Evolutionary conservation across 2,113 vertebrate genomes (phyloP).

Genomic region (Zosterops hypoxanthus): DNA sequence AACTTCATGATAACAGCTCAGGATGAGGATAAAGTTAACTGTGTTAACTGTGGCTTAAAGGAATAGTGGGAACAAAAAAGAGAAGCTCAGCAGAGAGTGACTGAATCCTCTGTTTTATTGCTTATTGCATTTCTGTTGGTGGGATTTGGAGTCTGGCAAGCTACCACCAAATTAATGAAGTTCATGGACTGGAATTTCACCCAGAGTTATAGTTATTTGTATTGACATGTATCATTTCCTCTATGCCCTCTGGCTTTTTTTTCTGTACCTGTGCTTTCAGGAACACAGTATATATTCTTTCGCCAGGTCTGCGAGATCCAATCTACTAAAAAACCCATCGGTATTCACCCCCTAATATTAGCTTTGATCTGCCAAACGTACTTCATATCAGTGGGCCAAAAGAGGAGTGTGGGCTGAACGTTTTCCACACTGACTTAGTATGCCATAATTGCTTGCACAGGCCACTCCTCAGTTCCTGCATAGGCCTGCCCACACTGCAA

Average conservation of each 20-base stretch:
- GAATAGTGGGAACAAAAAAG: not conserved
- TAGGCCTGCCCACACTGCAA: conserved; percentile 30
- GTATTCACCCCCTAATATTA: conserved; percentile 19
- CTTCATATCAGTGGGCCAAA: conserved; percentile 29
- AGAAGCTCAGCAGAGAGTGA: not conserved
- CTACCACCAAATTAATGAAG: conserved; percentile 46
- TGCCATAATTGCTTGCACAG: not conserved
- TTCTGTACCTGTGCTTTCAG: conserved; percentile 15
- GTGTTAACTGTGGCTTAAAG: not conserved
- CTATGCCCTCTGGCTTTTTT: not conserved
- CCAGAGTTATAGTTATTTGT: conserved; percentile 42
- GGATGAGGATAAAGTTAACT: not conserved
- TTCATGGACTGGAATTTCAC: conserved; percentile 33
- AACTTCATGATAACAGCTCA: not conserved
- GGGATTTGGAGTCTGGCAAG: conserved; percentile 35
- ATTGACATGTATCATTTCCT: conserved; percentile 51
- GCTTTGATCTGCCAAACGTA: conserved; percentile 36
- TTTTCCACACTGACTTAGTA: conserved; percentile 16
- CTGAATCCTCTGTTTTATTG: not conserved
- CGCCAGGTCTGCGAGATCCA: not conserved
- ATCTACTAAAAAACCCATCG: not conserved
- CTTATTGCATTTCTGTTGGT: not conserved
- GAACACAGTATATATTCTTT: not conserved
- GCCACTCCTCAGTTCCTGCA: conserved; percentile 23
- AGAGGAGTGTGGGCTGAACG: conserved; percentile 11